Evolutionary conservation across 1,140 invertebrate species (phyloP).

Genomic region (Drosophila malerkotliana): DNA sequence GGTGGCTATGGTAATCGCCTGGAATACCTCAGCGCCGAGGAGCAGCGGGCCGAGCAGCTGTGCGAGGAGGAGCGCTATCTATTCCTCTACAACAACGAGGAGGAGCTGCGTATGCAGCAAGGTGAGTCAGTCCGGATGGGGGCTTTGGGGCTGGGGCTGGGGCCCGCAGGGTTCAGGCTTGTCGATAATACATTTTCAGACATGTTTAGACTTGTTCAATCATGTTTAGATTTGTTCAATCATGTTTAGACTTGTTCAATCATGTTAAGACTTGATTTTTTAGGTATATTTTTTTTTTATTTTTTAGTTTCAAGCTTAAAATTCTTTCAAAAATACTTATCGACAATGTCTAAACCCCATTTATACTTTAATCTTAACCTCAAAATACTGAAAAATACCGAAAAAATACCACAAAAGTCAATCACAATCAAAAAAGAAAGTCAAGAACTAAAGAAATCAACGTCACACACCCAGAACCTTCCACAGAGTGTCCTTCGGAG

Average conservation of each 20-base stretch:
- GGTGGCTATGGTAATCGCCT: conserved; percentile 89
- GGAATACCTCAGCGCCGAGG: conserved; percentile 90
- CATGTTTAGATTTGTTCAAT: no score
- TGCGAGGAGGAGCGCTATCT: conserved; percentile 96
- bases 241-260: no score
- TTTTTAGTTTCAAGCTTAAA: no score
- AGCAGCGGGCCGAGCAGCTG: conserved; percentile 92
- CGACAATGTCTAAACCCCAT: no score
- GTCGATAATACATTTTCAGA: background rate
- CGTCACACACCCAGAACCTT: conserved; percentile 24
- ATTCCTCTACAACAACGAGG: conserved; percentile 93
- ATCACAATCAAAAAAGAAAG: conserved; percentile 2
- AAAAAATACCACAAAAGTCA: background rate
- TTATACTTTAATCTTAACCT: no score
- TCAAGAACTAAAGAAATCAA: conserved; percentile 33
- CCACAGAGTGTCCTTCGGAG: conserved; percentile 31
- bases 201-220: no score
- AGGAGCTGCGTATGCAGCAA: conserved; percentile 93
- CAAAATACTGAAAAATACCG: no score
- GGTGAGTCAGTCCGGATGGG: conserved; percentile 84
- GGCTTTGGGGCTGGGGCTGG: background rate
- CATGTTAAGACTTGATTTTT: no score
- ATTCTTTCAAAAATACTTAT: no score
- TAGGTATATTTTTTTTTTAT: no score
- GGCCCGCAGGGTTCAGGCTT: background rate